These are phyloP conservation scores for Ectemnius cavifrons DNA, from an alignment of 2,888 invertebrate genomes.

Conservation along the genomic window DNA sequence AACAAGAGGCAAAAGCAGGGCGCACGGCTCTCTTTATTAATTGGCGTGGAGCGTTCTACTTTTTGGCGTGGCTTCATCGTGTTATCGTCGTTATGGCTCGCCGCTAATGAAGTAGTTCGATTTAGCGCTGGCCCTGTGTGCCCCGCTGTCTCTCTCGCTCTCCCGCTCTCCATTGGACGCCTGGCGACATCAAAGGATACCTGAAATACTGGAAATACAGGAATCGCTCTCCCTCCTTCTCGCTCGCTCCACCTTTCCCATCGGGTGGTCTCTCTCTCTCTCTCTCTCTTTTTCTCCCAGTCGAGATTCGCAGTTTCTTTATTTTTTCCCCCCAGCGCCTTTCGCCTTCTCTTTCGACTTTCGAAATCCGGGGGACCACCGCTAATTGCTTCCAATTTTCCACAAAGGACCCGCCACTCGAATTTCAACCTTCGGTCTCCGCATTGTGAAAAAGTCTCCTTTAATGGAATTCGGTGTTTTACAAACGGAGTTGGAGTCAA, in stretches of 20 bases:
- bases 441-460: not conserved
- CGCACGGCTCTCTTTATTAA: constrained; percentile 29
- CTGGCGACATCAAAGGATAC: constrained; percentile 25
- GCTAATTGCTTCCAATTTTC: constrained; percentile 2
- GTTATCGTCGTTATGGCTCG: constrained; percentile 32
- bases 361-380: constrained; percentile 3
- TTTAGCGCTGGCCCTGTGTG: constrained; percentile 18
- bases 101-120: constrained; percentile 45
- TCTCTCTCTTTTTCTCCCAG: not conserved
- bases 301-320: constrained; percentile 11
- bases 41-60: constrained; percentile 25
- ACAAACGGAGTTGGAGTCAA: too few species aligned
- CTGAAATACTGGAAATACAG: constrained; percentile 52
- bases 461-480: too few species aligned
- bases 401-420: not conserved
- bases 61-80: constrained; percentile 16
- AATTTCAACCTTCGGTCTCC: not conserved
- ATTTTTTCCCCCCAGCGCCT: constrained; percentile 6
- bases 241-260: constrained; percentile 23
- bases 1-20: not conserved
- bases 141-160: constrained; percentile 3
- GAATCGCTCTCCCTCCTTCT: constrained; percentile 27
- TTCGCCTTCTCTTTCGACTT: not conserved
- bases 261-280: constrained; percentile 4
- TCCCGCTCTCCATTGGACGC: constrained; percentile 11